Evolutionary conservation across 2,888 invertebrate genomes (phyloP).

Genomic region (Nomada ruficornis): DNA sequence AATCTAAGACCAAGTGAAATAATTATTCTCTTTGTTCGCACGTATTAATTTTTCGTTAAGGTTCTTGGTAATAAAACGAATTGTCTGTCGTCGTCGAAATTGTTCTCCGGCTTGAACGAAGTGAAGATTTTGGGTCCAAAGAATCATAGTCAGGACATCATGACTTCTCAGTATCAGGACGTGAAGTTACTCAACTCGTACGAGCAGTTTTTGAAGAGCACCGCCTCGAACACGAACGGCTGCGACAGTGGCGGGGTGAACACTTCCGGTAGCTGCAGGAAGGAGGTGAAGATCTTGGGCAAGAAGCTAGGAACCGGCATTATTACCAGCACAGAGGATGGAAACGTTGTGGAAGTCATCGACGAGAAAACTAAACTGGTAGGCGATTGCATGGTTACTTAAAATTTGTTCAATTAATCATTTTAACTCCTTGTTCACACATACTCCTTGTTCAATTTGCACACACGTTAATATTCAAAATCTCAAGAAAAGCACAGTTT

Average conservation of each 20-base stretch:
- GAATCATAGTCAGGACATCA: conserved; percentile 55
- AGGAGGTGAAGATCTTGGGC: conserved; percentile 79
- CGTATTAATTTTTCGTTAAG: conserved; percentile 26
- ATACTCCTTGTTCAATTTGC: neutral
- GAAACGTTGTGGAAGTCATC: conserved; percentile 69
- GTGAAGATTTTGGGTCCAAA: conserved; percentile 75
- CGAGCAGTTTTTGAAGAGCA: conserved; percentile 75
- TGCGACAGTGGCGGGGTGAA: conserved; percentile 45
- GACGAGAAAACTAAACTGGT: conserved; percentile 71
- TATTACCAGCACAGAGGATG: conserved; percentile 69
- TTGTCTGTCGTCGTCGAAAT: conserved; percentile 44
- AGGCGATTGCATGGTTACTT: conserved; percentile 35
- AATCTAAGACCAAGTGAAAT: neutral
- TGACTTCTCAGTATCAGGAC: conserved; percentile 76
- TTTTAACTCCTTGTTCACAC: neutral
- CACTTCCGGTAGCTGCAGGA: conserved; percentile 63
- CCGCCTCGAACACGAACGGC: conserved; percentile 57
- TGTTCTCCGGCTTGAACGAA: conserved; percentile 60
- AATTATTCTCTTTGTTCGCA: neutral
- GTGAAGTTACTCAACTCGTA: conserved; percentile 77
- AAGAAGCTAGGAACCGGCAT: conserved; percentile 76
- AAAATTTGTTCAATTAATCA: neutral
- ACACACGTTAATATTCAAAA: no score
- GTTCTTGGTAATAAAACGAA: conserved; percentile 36
- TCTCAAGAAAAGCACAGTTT: no score